Evolutionary conservation across 2,888 invertebrate species (phyloP), one percentile per base, ranked within the genome.

Genomic region (Pyrgus malvae): DNA sequence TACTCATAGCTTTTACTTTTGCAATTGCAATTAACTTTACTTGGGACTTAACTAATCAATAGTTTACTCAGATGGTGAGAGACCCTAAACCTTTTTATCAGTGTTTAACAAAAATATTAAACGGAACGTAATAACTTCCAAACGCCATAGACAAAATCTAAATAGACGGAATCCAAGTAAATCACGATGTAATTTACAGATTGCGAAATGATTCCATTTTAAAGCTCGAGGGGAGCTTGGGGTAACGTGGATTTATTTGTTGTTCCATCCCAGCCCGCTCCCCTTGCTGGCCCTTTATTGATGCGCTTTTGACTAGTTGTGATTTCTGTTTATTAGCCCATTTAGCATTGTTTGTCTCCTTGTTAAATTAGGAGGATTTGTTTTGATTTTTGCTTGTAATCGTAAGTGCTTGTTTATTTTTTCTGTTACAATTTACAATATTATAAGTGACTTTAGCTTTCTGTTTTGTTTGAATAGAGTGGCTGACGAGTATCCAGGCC

Each of bases 251-350:
- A 84, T 85, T 81, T 82, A 83, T 81, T 72, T 71, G 77, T 58
- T 72, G 80, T 64, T 69, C 79, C 66, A 66, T 76, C 68, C 61
- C 70, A 67, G 76, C 68, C 74, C 62, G 49, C 27, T 60, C 69
- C 72, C 78, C 74, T 72, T 70, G 69, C 64, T 59, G 12, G 61
- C 75, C 78, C 79, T 76, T 79, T 81, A 80, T 83, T 80, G 87
- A 87, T 87, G 88, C 77, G 69, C 85, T 81, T 87, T 88, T 87
- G 81, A 85, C 84, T 83, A 80, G 83, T 81, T 75, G 71, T 83
- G 85, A 86, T 87, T 83, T 74, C 78, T 69, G 79, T 84, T 86
- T 86, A 87, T 85, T 80, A 78, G 68, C 64, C 80, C 76, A 79
- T 84, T 84, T 81, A 80, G 73, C 70, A 72, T 68, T 72, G 72